Conservation (phyloP, 2,797 vertebrate genomes). For the Buceros bicornis region DNA sequence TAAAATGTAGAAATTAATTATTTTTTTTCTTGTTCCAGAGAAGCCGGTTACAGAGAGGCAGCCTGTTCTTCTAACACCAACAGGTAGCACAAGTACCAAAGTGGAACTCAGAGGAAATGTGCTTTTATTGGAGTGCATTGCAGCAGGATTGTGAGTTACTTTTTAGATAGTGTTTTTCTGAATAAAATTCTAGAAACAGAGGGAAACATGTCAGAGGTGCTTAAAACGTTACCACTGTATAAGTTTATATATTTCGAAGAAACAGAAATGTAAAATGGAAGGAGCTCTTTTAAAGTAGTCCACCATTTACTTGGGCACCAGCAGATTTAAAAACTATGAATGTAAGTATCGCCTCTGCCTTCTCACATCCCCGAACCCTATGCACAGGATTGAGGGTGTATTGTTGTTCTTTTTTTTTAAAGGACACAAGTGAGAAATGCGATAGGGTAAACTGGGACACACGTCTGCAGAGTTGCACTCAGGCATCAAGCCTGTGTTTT, state of each 20-base stretch:
- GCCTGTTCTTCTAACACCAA: slow-evolving; percentile 89
- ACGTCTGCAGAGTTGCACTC: neutral
- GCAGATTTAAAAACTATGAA: neutral
- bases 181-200: neutral
- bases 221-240: neutral
- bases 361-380: neutral
- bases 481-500: neutral
- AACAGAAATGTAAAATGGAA: neutral
- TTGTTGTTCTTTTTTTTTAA: neutral
- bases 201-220: neutral
- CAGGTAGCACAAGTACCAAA: slow-evolving; percentile 86
- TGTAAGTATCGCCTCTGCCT: neutral
- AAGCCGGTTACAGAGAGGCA: slow-evolving; percentile 86
- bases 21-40: slow-evolving; percentile 80
- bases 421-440: neutral
- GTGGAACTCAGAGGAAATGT: slow-evolving; percentile 91
- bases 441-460: neutral
- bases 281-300: neutral
- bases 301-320: neutral
- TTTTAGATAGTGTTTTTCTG: neutral
- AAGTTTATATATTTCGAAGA: neutral
- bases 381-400: neutral
- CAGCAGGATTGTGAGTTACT: slow-evolving; percentile 93
- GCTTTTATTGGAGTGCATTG: slow-evolving; percentile 95
- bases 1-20: neutral